Evolutionary conservation across 2,113 vertebrate genomes (phyloP).

Genomic region (Pomatorhinus ruficollis): DNA sequence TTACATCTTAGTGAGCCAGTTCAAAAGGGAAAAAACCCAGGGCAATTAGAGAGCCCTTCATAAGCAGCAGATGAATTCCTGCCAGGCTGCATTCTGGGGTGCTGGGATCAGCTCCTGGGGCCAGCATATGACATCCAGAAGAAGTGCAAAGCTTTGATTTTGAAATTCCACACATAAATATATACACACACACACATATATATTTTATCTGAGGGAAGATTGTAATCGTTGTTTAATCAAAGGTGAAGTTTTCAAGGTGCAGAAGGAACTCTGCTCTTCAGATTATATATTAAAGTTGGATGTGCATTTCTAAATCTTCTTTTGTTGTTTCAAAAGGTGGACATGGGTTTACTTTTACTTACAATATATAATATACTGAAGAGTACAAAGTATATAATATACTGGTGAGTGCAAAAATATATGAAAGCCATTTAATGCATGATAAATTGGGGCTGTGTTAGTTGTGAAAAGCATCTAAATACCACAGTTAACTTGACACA

Average conservation of each 20-base stretch:
- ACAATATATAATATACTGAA: no score
- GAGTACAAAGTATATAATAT: no score
- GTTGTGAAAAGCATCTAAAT: not conserved
- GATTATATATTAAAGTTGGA: not conserved
- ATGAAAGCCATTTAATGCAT: not conserved
- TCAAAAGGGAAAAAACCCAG: conserved; percentile 50
- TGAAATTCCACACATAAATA: conserved; percentile 27
- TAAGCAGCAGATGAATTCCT: conserved; percentile 6
- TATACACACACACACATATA: rapidly evolving
- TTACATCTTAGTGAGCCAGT: conserved; percentile 47
- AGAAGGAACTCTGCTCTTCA: not conserved
- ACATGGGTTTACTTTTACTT: not conserved
- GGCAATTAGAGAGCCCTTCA: conserved; percentile 44
- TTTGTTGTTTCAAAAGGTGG: not conserved
- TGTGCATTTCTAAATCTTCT: not conserved
- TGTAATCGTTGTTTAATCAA: not conserved
- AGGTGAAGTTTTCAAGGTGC: conserved; percentile 1
- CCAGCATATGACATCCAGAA: conserved; percentile 27
- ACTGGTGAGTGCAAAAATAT: not conserved
- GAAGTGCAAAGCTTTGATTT: conserved; percentile 52
- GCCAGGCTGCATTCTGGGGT: conserved; percentile 49
- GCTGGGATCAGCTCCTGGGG: conserved; percentile 28
- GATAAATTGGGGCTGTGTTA: not conserved
- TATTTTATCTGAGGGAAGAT: conserved; percentile 34
- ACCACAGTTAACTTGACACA: not conserved